Evolutionary conservation across 2,797 vertebrate genomes (phyloP).

Genomic region (Hydrolagus colliei): DNA sequence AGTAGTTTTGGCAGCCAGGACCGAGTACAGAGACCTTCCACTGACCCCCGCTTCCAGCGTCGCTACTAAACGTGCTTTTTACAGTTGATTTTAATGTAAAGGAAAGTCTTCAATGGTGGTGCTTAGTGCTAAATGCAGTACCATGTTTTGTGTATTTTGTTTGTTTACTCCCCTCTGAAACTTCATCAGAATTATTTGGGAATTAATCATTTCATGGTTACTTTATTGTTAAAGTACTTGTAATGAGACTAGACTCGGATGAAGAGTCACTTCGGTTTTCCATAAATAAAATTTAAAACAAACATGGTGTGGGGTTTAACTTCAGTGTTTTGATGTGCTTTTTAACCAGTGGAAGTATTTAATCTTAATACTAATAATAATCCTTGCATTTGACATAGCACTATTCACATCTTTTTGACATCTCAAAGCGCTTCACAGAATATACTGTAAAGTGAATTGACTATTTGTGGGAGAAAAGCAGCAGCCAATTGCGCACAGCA

Average conservation of each 20-base stretch:
- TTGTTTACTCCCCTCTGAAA: conserved; percentile 31
- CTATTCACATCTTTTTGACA: no score
- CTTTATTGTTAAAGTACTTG: conserved; percentile 32
- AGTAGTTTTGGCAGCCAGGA: conserved; percentile 14
- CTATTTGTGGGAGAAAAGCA: no score
- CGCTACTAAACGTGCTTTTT: conserved; percentile 22
- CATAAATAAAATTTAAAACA: conserved; percentile 24
- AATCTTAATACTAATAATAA: no score
- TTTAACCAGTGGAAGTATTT: neutral
- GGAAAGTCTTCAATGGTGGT: conserved; percentile 28
- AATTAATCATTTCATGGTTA: conserved; percentile 32
- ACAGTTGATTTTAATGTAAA: conserved; percentile 29
- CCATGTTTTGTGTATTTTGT: conserved; percentile 30
- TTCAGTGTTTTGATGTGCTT: neutral
- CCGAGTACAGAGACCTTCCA: conserved; percentile 12
- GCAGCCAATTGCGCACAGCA: no score
- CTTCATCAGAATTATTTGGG: conserved; percentile 27
- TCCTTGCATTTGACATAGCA: no score
- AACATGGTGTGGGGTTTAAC: neutral
- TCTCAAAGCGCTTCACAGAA: no score
- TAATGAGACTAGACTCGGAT: conserved; percentile 24
- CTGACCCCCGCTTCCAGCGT: conserved; percentile 13
- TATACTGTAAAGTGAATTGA: no score
- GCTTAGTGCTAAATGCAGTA: conserved; percentile 30
- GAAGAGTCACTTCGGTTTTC: conserved; percentile 25